phyloP scores from a whole-genome alignment of 2,797 vertebrate species.

The Hydrophis major region DNA sequence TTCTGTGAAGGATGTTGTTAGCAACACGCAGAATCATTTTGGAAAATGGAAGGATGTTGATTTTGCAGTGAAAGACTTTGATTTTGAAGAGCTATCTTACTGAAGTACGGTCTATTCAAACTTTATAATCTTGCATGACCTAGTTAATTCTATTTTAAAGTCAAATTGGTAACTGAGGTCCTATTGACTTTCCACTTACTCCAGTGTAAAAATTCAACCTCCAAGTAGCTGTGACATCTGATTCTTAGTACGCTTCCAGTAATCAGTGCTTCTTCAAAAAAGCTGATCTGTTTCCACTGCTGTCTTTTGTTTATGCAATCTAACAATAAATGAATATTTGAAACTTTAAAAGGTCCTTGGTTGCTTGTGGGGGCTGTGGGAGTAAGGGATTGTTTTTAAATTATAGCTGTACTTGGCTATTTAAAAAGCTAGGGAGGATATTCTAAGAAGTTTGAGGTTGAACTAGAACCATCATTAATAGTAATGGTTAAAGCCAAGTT shows the following conservation, averaged over 20 bases:
- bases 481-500: neutral
- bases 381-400: neutral
- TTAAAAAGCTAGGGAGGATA: neutral
- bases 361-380: neutral
- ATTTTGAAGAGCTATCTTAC: constrained; percentile 54
- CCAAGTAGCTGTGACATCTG: neutral
- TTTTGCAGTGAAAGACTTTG: constrained; percentile 67
- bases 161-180: neutral
- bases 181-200: neutral
- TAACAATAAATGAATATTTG: neutral
- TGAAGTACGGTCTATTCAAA: neutral
- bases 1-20: constrained; percentile 64
- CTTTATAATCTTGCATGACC: neutral
- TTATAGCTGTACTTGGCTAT: neutral
- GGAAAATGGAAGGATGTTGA: constrained; percentile 70
- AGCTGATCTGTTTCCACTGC: neutral
- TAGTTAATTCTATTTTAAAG: neutral
- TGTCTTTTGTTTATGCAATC: neutral
- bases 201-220: neutral
- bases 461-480: neutral
- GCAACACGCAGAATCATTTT: constrained; percentile 56
- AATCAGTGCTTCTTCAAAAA: neutral
- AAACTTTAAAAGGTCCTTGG: neutral
- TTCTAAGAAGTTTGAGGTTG: neutral
- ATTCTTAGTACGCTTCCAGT: neutral